A percentile compares a stretch with the other conserved stretches of the same genome.
phyloP scores from a whole-genome alignment of 2,888 invertebrate genomes.

The Eutolmus rufibarbis region DNA sequence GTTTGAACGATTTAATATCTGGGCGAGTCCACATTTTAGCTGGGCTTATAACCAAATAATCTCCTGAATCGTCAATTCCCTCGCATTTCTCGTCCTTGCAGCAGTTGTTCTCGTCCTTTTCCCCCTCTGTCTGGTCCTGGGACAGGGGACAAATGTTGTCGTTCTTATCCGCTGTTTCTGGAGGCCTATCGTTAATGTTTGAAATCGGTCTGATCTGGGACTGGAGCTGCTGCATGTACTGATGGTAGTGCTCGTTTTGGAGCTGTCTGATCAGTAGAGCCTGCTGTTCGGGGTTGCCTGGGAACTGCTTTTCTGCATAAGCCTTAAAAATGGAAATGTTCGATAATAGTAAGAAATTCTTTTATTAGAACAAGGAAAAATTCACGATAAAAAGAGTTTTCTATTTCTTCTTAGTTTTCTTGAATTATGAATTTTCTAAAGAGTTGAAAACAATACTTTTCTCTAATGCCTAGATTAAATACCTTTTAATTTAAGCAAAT shows the following conservation, averaged over 20 bases:
- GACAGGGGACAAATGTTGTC: not conserved
- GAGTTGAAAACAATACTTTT: too few relatives aligned
- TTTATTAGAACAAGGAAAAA: too few relatives aligned
- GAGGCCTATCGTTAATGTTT: slow-evolving; percentile 4
- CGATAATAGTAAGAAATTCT: not conserved
- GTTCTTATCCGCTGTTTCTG: not conserved
- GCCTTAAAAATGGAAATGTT: slow-evolving; percentile 59
- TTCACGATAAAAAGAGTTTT: too few relatives aligned
- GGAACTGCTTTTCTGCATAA: slow-evolving; percentile 94
- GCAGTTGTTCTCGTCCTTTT: slow-evolving; percentile 54
- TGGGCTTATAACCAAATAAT: slow-evolving; percentile 68
- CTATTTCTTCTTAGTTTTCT: too few relatives aligned
- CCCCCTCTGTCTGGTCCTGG: slow-evolving; percentile 41
- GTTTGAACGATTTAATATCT: slow-evolving; percentile 90
- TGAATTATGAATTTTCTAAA: too few relatives aligned
- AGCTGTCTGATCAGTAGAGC: slow-evolving; percentile 90
- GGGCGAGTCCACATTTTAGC: slow-evolving; percentile 96
- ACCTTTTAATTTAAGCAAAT: too few relatives aligned
- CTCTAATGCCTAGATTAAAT: too few relatives aligned
- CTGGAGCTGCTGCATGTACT: slow-evolving; percentile 95
- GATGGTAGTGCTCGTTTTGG: slow-evolving; percentile 98
- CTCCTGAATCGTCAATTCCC: slow-evolving; percentile 58
- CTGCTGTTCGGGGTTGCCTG: slow-evolving; percentile 88
- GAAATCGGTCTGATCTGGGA: slow-evolving; percentile 54
- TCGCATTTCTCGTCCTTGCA: slow-evolving; percentile 47